A percentile compares a stretch with the other conserved stretches of the same genome.
Evolutionary conservation across 2,113 vertebrate species (phyloP).

Genomic region (Andinoacara biseriatus): DNA sequence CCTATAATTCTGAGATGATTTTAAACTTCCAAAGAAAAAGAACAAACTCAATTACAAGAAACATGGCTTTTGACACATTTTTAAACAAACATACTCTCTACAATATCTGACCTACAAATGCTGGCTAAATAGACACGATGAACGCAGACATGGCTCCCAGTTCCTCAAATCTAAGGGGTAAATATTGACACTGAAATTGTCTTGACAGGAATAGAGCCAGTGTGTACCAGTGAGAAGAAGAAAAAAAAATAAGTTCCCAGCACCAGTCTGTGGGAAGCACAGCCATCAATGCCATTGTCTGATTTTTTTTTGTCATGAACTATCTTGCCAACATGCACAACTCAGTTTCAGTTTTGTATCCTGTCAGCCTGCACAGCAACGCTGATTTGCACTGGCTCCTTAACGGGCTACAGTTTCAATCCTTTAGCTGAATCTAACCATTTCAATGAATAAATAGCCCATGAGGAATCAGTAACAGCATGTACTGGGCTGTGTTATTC

Average conservation of each 20-base stretch:
- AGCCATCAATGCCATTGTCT: not conserved
- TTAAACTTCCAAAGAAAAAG: not conserved
- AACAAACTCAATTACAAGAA: not conserved
- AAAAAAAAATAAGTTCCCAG: not conserved
- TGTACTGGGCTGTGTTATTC: not conserved
- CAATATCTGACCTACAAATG: not conserved
- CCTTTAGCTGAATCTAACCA: not conserved
- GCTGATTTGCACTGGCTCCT: not conserved
- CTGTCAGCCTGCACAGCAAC: not conserved
- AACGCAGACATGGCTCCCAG: not conserved
- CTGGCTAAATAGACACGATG: not conserved
- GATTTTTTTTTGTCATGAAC: not conserved
- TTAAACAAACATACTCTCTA: not conserved
- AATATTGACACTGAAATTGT: not conserved
- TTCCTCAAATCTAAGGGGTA: conserved; percentile 2
- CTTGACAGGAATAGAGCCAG: not conserved
- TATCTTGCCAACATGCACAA: not conserved
- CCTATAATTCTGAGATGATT: not conserved
- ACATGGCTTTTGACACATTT: not conserved
- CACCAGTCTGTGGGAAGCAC: not conserved
- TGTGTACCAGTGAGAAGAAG: not conserved
- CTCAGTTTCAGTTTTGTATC: not conserved
- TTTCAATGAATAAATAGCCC: not conserved
- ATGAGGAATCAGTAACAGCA: not conserved
- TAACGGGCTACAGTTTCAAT: not conserved